Evolutionary conservation across 2,113 vertebrate genomes (phyloP).

Genomic region (Pan troglodytes): NHGRI_mPanTro3-v2.1_pri NC_072416.2:20333001-20333500

Average conservation of each 20-base stretch:
- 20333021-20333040: slow-evolving; percentile 85
- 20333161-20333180: slow-evolving; percentile 5
- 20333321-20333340: neutral
- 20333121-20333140: slow-evolving; percentile 87
- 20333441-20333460: neutral
- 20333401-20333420: neutral
- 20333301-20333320: neutral
- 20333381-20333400: neutral
- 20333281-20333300: neutral
- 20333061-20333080: slow-evolving; percentile 86
- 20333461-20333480: neutral
- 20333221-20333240: slow-evolving; percentile 84
- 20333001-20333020: slow-evolving; percentile 81
- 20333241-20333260: slow-evolving; percentile 81
- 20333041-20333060: slow-evolving; percentile 83
- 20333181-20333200: slow-evolving; percentile 78
- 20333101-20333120: slow-evolving; percentile 83
- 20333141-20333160: slow-evolving; percentile 80
- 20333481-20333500: too few relatives aligned
- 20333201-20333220: slow-evolving; percentile 82
- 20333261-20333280: slow-evolving; percentile 65
- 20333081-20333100: slow-evolving; percentile 86
- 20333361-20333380: neutral
- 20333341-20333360: neutral
- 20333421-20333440: neutral